Conservation (phyloP, 1,140 invertebrate genomes). For the Carcinoscorpius rotundicauda region DNA sequence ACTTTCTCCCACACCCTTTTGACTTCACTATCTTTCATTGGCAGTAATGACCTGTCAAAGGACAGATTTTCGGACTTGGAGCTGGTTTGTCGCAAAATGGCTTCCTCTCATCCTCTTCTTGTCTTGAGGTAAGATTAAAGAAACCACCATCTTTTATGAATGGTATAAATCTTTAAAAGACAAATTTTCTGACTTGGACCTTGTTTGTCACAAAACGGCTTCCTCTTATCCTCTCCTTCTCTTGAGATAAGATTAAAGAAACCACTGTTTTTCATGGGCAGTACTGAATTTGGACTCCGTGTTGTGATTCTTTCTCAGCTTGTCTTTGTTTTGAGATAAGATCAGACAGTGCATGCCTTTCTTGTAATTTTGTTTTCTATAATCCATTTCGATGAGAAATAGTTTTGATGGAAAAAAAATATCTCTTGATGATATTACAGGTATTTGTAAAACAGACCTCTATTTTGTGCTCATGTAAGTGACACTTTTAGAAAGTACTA, state of each 20-base stretch:
- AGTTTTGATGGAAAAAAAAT: too few relatives aligned
- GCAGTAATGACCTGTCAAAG: slow-evolving; percentile 50
- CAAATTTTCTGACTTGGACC: slow-evolving; percentile 58
- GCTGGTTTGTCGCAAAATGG: slow-evolving; percentile 61
- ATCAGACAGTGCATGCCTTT: too few relatives aligned
- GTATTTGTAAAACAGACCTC: too few relatives aligned
- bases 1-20: slow-evolving; percentile 64
- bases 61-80: slow-evolving; percentile 60
- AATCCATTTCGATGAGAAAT: too few relatives aligned
- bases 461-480: too few relatives aligned
- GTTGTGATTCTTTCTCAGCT: slow-evolving; percentile 76
- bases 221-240: slow-evolving; percentile 69
- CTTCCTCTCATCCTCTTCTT: slow-evolving; percentile 66
- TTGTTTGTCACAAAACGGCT: slow-evolving; percentile 65
- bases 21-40: slow-evolving; percentile 52
- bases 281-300: slow-evolving; percentile 55
- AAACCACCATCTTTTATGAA: slow-evolving; percentile 47
- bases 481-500: too few relatives aligned
- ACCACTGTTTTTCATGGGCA: slow-evolving; percentile 48
- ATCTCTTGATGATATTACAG: too few relatives aligned
- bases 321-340: slow-evolving; percentile 51
- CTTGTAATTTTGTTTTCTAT: too few relatives aligned
- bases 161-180: slow-evolving; percentile 50
- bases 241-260: slow-evolving; percentile 34
- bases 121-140: slow-evolving; percentile 42